Conservation (phyloP, 1,140 invertebrate genomes). For the Trypoxylus dichotomus region DNA sequence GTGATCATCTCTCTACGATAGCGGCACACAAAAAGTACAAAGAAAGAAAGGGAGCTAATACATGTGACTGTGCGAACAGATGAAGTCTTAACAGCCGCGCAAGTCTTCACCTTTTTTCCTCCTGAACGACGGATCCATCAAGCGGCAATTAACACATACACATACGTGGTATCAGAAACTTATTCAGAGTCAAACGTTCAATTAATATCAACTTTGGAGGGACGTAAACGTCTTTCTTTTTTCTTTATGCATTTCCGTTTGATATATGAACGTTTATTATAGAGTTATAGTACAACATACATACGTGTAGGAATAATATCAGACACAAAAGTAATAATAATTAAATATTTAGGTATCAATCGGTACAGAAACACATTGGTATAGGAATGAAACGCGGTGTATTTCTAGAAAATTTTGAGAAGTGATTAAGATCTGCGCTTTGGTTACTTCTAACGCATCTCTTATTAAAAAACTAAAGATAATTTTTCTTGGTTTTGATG, state of each 20-base stretch:
- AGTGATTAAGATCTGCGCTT: no score
- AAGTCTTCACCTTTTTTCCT: slow-evolving; percentile 73
- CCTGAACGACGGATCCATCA: slow-evolving; percentile 62
- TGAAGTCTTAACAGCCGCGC: slow-evolving; percentile 56
- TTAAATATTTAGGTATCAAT: neutral
- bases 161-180: slow-evolving; percentile 57
- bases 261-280: neutral
- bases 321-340: neutral
- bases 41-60: slow-evolving; percentile 45
- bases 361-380: neutral
- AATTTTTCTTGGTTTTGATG: no score
- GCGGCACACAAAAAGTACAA: slow-evolving; percentile 21
- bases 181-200: slow-evolving; percentile 39
- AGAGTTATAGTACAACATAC: neutral
- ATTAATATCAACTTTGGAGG: neutral
- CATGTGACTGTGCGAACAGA: slow-evolving; percentile 51
- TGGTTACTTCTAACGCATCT: no score
- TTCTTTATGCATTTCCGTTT: neutral
- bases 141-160: slow-evolving; percentile 57
- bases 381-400: no score
- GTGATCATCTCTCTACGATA: neutral
- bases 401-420: no score
- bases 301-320: neutral
- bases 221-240: neutral
- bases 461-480: no score